These are phyloP conservation scores for Strigamia crassipes DNA, from an alignment of 2,888 invertebrate genomes.

Conservation along the genomic window DNA sequence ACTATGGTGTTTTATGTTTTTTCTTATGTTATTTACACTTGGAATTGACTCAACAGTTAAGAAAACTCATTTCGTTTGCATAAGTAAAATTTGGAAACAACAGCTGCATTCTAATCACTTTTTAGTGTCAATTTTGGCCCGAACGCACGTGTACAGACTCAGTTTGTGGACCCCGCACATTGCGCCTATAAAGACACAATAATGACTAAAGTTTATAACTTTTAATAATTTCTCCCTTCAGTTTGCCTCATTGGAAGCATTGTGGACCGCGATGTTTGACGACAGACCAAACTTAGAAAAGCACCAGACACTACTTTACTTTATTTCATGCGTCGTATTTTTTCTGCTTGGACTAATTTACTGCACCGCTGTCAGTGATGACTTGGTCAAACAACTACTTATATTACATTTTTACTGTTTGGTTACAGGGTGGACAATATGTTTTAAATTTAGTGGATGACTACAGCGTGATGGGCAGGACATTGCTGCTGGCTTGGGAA, in stretches of 20 bases:
- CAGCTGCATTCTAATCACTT: background rate
- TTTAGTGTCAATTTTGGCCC: background rate
- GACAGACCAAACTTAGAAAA: background rate
- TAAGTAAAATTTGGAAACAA: background rate
- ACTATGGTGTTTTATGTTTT: slow-evolving; percentile 54
- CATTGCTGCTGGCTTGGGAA: slow-evolving; percentile 29
- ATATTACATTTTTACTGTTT: background rate
- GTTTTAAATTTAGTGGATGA: background rate
- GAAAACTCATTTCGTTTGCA: background rate
- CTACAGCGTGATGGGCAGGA: slow-evolving; percentile 28
- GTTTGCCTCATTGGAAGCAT: slow-evolving; percentile 29
- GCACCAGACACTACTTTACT: slow-evolving; percentile 27
- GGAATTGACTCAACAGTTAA: slow-evolving; percentile 46
- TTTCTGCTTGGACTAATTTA: slow-evolving; percentile 18
- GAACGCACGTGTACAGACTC: background rate
- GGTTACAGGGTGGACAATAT: slow-evolving; percentile 42
- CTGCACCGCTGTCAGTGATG: background rate
- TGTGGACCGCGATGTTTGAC: slow-evolving; percentile 26
- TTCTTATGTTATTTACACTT: slow-evolving; percentile 52
- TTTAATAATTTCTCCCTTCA: background rate
- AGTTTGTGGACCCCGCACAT: too few relatives aligned
- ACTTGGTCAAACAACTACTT: background rate
- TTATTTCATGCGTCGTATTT: background rate
- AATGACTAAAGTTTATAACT: too few relatives aligned
- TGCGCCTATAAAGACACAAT: too few relatives aligned